A percentile compares a stretch with the other conserved stretches of the same genome.
Evolutionary conservation across 2,797 vertebrate species (phyloP).

Genomic region (Chiroxiphia lanceolata): DNA sequence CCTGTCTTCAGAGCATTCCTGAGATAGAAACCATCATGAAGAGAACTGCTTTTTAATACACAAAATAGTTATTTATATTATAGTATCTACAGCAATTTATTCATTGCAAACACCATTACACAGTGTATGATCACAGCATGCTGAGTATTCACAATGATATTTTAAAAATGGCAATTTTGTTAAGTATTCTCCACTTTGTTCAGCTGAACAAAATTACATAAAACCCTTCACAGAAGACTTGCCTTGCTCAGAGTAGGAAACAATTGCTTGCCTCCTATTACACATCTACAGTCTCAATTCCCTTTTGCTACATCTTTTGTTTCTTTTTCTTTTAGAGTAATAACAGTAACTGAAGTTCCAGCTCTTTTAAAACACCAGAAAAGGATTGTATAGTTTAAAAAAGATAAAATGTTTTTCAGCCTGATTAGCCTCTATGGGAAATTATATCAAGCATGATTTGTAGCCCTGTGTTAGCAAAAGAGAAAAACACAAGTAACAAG

Average conservation of each 20-base stretch:
- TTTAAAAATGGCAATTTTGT: conserved; percentile 65
- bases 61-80: conserved; percentile 64
- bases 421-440: neutral
- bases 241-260: conserved; percentile 27
- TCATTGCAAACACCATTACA: conserved; percentile 65
- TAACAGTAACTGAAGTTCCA: neutral
- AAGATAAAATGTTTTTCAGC: neutral
- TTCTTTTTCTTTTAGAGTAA: conserved; percentile 1
- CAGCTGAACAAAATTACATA: conserved; percentile 55
- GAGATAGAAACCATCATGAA: conserved; percentile 24
- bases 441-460: neutral
- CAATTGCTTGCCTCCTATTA: neutral
- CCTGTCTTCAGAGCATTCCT: conserved; percentile 7
- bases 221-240: conserved; percentile 38
- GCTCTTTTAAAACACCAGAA: neutral
- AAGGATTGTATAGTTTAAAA: neutral
- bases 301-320: neutral
- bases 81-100: conserved; percentile 63
- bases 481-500: neutral
- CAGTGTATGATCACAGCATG: conserved; percentile 57
- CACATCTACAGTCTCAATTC: neutral
- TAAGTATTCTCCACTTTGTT: conserved; percentile 64
- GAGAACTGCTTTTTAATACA: conserved; percentile 49
- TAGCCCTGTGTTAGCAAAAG: neutral
- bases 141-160: conserved; percentile 55